These are phyloP conservation scores for Ochotona princeps DNA, from an alignment of 2,113 vertebrate species.

Conservation along the genomic window DNA sequence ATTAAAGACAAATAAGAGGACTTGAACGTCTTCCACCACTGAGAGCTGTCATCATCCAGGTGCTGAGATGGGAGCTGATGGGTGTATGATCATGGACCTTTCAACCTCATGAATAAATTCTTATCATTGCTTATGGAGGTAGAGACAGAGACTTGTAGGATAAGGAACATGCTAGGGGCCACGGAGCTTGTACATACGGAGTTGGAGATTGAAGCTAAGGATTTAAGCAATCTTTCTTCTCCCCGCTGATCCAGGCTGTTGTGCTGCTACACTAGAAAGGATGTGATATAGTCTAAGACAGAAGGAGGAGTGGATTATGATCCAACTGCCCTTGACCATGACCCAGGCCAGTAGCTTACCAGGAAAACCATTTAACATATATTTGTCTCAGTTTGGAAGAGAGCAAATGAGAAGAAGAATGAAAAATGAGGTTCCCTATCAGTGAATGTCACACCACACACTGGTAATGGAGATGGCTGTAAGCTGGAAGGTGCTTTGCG, in stretches of 20 bases:
- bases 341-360: neutral
- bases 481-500: neutral
- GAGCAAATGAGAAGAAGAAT: neutral
- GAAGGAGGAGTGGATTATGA: neutral
- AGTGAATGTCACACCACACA: accelerated
- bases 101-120: neutral
- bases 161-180: neutral
- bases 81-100: neutral
- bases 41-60: neutral
- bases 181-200: neutral
- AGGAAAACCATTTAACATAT: neutral
- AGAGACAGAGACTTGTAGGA: neutral
- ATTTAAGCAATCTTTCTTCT: neutral
- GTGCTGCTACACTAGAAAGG: neutral
- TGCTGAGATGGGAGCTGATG: neutral
- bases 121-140: neutral
- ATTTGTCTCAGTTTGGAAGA: neutral
- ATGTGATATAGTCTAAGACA: neutral
- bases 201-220: neutral
- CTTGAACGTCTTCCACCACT: neutral
- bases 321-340: neutral
- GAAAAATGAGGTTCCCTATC: neutral
- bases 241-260: neutral
- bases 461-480: too few relatives aligned
- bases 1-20: neutral